Base-by-base conservation (phyloP, 2,888 invertebrate genomes). In the Patella depressa region DNA sequence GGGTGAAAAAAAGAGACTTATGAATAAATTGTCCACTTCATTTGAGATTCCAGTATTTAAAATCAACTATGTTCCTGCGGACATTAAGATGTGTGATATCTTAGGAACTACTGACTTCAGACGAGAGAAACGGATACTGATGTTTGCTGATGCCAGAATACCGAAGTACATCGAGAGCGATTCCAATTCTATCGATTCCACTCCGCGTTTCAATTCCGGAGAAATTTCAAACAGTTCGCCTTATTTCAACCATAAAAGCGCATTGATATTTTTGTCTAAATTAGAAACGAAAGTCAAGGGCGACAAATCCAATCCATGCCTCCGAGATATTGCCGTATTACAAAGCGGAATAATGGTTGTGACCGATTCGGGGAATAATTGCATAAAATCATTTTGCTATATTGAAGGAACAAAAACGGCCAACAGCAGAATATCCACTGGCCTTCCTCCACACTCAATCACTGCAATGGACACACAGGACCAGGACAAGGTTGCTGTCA, bases 311-410 rank as follows among this genome's bases (percentile, higher is more conserved):
- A 57, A 59, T 34, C 57, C 65, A 34, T 29, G n/a, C 24, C n/a
- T 74, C 2, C 55, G 74, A 2, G 74, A 74, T 59, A 59, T 59
- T 57, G 24, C 12, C 17, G 15, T 45, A 2, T n/a, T 74, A 55
- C 24, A 29, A n/a, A 59, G 74, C 29, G 57, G 57, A 29, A 59
- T 74, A 15, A n/a, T 74, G 29, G 74, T 74, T 19, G 74, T 74
- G 3, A 74, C 74, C 34, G 74, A 74, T 34, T 29, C 24, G 29
- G 57, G 45, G 57, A 74, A 74, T 59, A 45, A 24, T 5, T 57
- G 57, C 12, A 59, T 74, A 34, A 74, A 74, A 45, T 55, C 74
- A 29, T 74, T 74, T 24, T 34, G 3, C 3, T 59, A 74, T 57
- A 59, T n/a, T 12, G 57, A 74, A 15, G 74, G 74, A 17, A 34